phyloP scores from a whole-genome alignment of 2,797 vertebrate species.

The Spheniscus humboldti region DNA sequence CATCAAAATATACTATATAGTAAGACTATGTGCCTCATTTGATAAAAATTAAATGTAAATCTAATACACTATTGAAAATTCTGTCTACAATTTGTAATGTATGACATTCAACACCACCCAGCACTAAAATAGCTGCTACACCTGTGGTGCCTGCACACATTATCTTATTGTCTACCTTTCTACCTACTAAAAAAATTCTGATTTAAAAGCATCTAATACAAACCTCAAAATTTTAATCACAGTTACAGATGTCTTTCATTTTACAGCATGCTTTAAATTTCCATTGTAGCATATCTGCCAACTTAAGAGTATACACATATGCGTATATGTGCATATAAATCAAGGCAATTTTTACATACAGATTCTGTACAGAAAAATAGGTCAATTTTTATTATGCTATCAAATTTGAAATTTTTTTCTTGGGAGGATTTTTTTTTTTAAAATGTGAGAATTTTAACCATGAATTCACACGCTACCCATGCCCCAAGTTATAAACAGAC shows the following conservation, averaged over 20 bases:
- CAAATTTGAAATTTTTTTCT: not conserved
- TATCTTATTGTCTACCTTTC: not conserved
- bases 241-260: not conserved
- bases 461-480: not conserved
- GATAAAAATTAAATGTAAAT: not conserved
- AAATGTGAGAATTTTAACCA: not conserved
- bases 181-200: not conserved
- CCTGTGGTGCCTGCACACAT: not conserved
- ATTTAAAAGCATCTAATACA: not conserved
- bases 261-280: not conserved
- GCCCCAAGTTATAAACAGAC: not conserved
- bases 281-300: not conserved
- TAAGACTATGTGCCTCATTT: not conserved
- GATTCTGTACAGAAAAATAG: not conserved
- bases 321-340: not conserved
- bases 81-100: not conserved
- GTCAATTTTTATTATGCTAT: not conserved
- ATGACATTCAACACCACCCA: not conserved
- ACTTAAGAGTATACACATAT: not conserved
- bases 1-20: not conserved
- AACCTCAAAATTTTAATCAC: not conserved
- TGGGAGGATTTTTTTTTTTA: not conserved
- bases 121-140: not conserved
- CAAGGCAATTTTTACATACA: not conserved
- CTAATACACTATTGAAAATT: not conserved